A percentile compares a stretch with the other conserved stretches of the same genome.
These are phyloP conservation scores for Lasiurus borealis DNA, from an alignment of 2,113 vertebrate species.

Conservation along the genomic window DNA sequence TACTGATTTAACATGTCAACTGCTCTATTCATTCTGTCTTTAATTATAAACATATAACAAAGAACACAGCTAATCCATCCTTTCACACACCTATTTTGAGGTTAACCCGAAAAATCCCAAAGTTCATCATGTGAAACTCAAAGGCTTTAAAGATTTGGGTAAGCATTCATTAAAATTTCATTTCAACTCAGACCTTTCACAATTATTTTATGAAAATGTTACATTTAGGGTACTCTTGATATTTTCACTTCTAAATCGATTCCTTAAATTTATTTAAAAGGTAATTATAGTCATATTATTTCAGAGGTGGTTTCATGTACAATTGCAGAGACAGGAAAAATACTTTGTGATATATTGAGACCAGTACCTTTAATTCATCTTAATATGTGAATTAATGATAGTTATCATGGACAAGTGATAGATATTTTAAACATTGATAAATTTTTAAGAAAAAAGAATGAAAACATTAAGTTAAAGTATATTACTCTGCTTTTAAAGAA, in stretches of 20 bases:
- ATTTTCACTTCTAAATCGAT: neutral
- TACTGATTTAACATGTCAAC: slow-evolving; percentile 34
- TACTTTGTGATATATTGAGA: neutral
- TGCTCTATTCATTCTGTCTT: neutral
- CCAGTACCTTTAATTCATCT: neutral
- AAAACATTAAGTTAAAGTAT: neutral
- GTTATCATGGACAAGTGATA: neutral
- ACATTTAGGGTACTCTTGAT: neutral
- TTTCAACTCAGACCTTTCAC: neutral
- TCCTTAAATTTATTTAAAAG: slow-evolving; percentile 39
- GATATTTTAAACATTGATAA: slow-evolving; percentile 12
- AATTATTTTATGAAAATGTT: slow-evolving; percentile 25
- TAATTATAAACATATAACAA: slow-evolving; percentile 18
- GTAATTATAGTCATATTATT: neutral
- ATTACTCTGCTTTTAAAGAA: neutral
- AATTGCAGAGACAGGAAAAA: neutral
- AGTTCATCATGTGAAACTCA: neutral
- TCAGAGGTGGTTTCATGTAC: neutral
- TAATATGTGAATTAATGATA: neutral
- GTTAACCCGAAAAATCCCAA: slow-evolving; percentile 27
- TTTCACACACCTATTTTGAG: neutral
- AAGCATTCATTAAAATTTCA: slow-evolving; percentile 39
- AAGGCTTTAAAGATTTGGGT: neutral
- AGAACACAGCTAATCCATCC: neutral
- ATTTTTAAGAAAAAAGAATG: neutral